A percentile compares a stretch with the other conserved stretches of the same genome.
Conservation (phyloP, 2,797 vertebrate genomes). For the Moxostoma hubbsi region DNA sequence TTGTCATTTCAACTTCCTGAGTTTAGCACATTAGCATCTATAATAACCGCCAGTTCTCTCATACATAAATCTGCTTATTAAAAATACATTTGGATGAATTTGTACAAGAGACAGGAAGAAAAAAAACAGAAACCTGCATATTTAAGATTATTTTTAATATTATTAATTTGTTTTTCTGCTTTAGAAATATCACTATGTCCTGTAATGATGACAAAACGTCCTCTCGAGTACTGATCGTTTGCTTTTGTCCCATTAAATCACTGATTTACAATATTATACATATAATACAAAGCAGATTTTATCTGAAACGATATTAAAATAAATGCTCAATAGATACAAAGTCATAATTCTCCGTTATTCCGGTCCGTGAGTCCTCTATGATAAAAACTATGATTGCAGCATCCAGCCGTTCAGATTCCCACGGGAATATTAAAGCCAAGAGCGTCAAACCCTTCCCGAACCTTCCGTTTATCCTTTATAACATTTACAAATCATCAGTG, state of each 20-base stretch:
- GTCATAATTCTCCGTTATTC: slow-evolving; percentile 80
- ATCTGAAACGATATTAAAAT: slow-evolving; percentile 95
- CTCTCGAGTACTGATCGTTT: slow-evolving; percentile 80
- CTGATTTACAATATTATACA: slow-evolving; percentile 91
- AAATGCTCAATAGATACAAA: slow-evolving; percentile 94
- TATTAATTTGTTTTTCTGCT: slow-evolving; percentile 89
- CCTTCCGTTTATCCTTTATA: too few species aligned
- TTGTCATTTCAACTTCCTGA: slow-evolving; percentile 56
- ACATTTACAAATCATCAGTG: too few species aligned
- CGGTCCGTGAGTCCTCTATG: slow-evolving; percentile 79
- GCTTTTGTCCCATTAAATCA: slow-evolving; percentile 80
- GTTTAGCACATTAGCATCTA: slow-evolving; percentile 54
- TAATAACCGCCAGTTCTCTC: slow-evolving; percentile 34
- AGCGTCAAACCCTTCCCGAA: slow-evolving; percentile 81
- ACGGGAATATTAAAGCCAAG: slow-evolving; percentile 81
- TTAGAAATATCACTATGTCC: slow-evolving; percentile 93
- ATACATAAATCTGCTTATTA: slow-evolving; percentile 69
- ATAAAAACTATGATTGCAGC: slow-evolving; percentile 87
- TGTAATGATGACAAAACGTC: slow-evolving; percentile 85
- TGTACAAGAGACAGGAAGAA: slow-evolving; percentile 71
- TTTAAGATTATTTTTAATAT: slow-evolving; percentile 85
- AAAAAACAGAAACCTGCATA: slow-evolving; percentile 80
- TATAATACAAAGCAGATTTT: slow-evolving; percentile 88
- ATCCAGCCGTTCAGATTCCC: slow-evolving; percentile 88
- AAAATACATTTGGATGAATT: slow-evolving; percentile 70